Conservation (phyloP, 1,140 invertebrate genomes). For the Dryas iulia region DNA sequence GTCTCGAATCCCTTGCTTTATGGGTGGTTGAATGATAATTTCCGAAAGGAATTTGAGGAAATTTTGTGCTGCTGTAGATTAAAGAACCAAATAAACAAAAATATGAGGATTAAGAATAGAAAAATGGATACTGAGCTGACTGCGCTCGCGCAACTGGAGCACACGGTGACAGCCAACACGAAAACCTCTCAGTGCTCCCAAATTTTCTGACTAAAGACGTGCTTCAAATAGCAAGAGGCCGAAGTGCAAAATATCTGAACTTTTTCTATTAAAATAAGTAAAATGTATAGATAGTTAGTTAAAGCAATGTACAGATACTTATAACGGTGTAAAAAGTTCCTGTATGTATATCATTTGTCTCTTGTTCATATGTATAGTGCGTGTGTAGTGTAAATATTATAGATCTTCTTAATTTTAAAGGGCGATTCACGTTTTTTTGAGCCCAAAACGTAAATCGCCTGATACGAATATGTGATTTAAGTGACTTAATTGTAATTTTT, state of each 20-base stretch:
- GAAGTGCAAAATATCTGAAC: constrained; percentile 70
- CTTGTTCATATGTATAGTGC: constrained; percentile 32
- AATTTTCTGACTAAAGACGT: constrained; percentile 78
- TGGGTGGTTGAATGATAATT: constrained; percentile 99
- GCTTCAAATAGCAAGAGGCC: constrained; percentile 71
- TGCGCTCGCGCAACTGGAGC: constrained; percentile 82
- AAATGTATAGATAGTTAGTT: constrained; percentile 4
- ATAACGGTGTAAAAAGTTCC: constrained; percentile 62
- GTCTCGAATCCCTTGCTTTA: constrained; percentile 96
- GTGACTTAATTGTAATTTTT: constrained; percentile 42
- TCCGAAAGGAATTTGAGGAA: constrained; percentile 97
- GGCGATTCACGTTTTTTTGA: constrained; percentile 71
- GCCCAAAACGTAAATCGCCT: constrained; percentile 69
- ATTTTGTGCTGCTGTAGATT: constrained; percentile 84
- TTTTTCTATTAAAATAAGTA: constrained; percentile 51
- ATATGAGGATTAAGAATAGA: constrained; percentile 77
- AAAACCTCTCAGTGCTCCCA: constrained; percentile 79
- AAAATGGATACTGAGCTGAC: constrained; percentile 81
- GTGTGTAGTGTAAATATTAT: constrained; percentile 50
- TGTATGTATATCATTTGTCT: constrained; percentile 44
- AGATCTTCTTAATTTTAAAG: constrained; percentile 43
- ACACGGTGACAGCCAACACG: constrained; percentile 74
- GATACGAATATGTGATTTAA: constrained; percentile 38
- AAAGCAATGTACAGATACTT: constrained; percentile 33
- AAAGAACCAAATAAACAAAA: constrained; percentile 73